Evolutionary conservation across 2,113 vertebrate species (phyloP).

Genomic region (Nothoprocta pentlandii): DNA sequence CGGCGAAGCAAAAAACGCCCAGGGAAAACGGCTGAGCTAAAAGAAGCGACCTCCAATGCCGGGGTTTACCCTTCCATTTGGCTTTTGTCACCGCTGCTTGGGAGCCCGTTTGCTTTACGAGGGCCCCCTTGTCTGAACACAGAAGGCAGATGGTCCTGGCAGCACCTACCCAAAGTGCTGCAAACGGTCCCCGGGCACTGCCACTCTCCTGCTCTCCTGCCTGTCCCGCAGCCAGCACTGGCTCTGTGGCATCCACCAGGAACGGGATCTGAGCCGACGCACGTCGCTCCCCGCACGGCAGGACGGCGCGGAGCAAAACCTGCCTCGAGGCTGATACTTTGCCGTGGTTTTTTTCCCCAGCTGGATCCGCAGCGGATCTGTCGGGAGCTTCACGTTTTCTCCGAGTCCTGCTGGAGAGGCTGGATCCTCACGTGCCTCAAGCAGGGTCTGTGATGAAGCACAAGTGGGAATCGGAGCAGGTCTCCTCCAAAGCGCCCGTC

Average conservation of each 20-base stretch:
- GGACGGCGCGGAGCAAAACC: not conserved
- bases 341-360: not conserved
- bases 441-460: not conserved
- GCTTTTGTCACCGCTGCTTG: not conserved
- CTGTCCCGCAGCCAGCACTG: too few species aligned
- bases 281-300: fast-evolving
- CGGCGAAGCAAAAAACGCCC: not conserved
- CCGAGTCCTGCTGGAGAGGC: not conserved
- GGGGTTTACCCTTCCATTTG: not conserved
- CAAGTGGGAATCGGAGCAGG: too few species aligned
- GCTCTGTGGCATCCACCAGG: not conserved
- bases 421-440: not conserved
- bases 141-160: not conserved
- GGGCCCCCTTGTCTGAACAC: not conserved
- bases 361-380: fast-evolving
- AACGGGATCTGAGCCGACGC: fast-evolving
- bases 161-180: not conserved
- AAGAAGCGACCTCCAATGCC: not conserved
- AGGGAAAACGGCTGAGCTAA: not conserved
- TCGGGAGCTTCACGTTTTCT: not conserved
- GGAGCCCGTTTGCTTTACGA: not conserved
- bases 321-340: not conserved
- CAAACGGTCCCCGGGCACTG: not conserved
- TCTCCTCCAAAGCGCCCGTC: not conserved
- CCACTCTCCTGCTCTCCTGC: too few species aligned